Evolutionary conservation across 2,113 vertebrate species (phyloP).

Genomic region (Campylomormyrus tamandua): DNA sequence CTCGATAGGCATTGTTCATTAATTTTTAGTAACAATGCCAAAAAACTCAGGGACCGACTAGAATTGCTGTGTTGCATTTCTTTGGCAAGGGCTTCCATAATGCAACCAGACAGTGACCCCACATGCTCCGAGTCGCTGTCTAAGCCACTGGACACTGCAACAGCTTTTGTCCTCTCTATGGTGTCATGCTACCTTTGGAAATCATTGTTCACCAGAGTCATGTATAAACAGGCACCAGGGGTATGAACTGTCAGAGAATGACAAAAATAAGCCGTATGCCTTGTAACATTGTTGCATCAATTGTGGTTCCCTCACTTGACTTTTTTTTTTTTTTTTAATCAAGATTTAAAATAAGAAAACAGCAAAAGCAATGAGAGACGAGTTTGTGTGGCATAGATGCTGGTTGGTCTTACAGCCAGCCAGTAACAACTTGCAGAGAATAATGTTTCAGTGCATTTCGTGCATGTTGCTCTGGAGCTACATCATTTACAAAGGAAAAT

Average conservation of each 20-base stretch:
- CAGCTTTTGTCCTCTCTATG: neutral
- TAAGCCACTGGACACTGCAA: neutral
- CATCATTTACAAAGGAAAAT: neutral
- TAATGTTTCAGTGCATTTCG: neutral
- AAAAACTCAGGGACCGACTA: neutral
- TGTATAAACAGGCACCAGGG: neutral
- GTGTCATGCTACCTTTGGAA: neutral
- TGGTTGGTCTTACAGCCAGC: neutral
- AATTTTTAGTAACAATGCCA: neutral
- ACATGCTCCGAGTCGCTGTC: neutral
- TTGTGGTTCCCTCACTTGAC: neutral
- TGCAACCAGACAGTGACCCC: neutral
- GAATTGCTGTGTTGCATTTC: neutral
- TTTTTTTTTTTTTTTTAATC: neutral
- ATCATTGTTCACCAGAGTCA: neutral
- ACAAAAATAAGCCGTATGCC: neutral
- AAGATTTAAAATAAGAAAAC: neutral
- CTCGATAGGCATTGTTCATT: neutral
- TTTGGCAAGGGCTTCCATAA: neutral
- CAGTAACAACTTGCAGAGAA: neutral
- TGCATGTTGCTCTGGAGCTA: neutral
- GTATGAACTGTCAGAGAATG: neutral
- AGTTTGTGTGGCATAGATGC: neutral
- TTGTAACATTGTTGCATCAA: neutral
- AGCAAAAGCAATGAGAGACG: neutral